phyloP scores from a whole-genome alignment of 2,113 vertebrate species.

The Mystacornis crossleyi region DNA sequence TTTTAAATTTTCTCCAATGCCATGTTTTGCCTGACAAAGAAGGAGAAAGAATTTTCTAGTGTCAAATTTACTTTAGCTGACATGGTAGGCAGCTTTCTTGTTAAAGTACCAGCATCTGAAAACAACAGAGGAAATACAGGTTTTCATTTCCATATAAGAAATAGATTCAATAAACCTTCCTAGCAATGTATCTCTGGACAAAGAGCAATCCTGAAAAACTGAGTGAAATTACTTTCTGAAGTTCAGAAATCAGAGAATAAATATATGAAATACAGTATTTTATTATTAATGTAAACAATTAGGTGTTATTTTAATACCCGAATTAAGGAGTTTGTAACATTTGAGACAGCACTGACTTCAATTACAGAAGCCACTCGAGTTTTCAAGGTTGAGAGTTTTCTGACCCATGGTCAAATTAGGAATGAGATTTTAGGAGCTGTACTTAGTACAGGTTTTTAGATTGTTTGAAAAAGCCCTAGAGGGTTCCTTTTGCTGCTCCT shows the following conservation, averaged over 20 bases:
- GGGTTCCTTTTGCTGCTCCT: not conserved
- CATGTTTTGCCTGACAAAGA: not conserved
- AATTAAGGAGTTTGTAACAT: not conserved
- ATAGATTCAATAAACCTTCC: not conserved
- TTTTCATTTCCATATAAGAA: not conserved
- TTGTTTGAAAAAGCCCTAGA: not conserved
- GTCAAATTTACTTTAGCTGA: not conserved
- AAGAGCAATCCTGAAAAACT: not conserved
- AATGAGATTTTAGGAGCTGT: not conserved
- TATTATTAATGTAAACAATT: not conserved
- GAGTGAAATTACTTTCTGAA: not conserved
- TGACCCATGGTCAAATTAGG: not conserved
- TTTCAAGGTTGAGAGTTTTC: not conserved
- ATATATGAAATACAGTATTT: not conserved
- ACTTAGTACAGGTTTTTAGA: not conserved
- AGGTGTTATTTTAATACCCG: not conserved
- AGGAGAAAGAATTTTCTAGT: not conserved
- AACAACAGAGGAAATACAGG: not conserved
- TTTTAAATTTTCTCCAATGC: not conserved
- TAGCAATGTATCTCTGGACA: not conserved
- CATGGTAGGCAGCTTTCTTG: not conserved
- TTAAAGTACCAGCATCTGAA: not conserved
- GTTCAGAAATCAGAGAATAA: not conserved
- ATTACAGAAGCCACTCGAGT: not conserved
- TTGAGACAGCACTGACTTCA: not conserved